A percentile compares a stretch with the other conserved stretches of the same genome.
These are phyloP conservation scores for Genyomyrus donnyi DNA, from an alignment of 2,113 vertebrate genomes.

Conservation along the genomic window DNA sequence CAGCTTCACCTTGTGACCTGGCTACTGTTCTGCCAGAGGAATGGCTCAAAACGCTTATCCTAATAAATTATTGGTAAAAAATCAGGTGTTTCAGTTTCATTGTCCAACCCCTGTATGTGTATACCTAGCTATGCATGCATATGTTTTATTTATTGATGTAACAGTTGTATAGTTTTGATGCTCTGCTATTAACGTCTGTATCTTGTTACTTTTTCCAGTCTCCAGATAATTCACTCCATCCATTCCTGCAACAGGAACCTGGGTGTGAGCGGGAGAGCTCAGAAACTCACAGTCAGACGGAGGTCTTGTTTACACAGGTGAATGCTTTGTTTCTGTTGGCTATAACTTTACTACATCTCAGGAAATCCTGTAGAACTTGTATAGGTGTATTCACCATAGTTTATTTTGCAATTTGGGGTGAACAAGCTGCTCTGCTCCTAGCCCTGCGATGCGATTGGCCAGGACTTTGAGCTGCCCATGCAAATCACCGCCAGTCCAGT, in stretches of 20 bases:
- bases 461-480: slow-evolving; percentile 71
- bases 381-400: neutral
- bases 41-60: no score
- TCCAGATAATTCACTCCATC: slow-evolving; percentile 56
- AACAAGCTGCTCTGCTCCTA: slow-evolving; percentile 59
- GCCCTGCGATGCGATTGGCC: slow-evolving; percentile 63
- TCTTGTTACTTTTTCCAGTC: slow-evolving; percentile 33
- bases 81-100: neutral
- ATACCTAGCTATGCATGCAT: neutral
- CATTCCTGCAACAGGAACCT: slow-evolving; percentile 69
- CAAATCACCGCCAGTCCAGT: slow-evolving; percentile 72
- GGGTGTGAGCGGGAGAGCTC: slow-evolving; percentile 44
- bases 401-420: neutral
- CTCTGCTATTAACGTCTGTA: neutral
- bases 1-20: neutral
- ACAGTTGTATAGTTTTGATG: neutral
- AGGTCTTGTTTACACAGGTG: slow-evolving; percentile 57
- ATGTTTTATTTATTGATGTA: neutral
- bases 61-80: neutral
- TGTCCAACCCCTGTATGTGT: neutral
- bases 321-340: neutral
- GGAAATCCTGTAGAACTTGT: neutral
- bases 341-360: neutral
- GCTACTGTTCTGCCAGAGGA: no score
- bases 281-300: slow-evolving; percentile 43